Conservation (phyloP, 2,113 vertebrate species). For the Carassius auratus region DNA sequence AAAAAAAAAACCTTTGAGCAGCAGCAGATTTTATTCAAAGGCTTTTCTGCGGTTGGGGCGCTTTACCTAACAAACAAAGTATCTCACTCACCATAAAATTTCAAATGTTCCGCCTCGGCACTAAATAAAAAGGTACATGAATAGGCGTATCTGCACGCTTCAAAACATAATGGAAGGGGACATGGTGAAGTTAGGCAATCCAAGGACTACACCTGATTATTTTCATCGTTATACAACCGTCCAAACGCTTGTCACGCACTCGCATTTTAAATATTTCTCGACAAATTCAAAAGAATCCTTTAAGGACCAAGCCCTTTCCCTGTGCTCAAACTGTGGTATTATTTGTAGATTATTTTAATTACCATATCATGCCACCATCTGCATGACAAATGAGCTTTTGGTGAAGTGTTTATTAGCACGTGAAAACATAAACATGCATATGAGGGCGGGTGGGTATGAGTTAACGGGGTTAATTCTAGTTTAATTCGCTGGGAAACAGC, state of each 20-base stretch:
- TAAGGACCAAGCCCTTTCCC: not conserved
- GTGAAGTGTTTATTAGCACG: conserved; percentile 69
- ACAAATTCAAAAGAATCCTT: conserved; percentile 5
- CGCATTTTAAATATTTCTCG: not conserved
- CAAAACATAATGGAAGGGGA: conserved; percentile 53
- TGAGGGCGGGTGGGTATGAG: not conserved
- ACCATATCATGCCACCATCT: conserved; percentile 56
- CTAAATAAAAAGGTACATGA: conserved; percentile 58
- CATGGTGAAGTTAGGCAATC: conserved; percentile 48
- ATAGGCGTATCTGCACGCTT: conserved; percentile 57
- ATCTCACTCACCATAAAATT: conserved; percentile 58
- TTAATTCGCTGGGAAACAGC: conserved; percentile 73
- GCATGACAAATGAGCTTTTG: conserved; percentile 69
- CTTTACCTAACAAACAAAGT: conserved; percentile 53
- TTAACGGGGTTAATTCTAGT: conserved; percentile 59
- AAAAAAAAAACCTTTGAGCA: not conserved
- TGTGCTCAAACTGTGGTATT: not conserved
- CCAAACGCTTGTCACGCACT: conserved; percentile 18
- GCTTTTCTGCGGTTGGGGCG: conserved; percentile 36
- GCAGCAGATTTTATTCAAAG: conserved; percentile 26
- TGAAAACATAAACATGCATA: conserved; percentile 63
- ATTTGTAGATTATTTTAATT: conserved; percentile 67
- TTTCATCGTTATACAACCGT: conserved; percentile 36
- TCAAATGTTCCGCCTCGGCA: conserved; percentile 59
- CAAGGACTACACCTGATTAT: conserved; percentile 49